Percentiles rank a stretch among this genome's conserved stretches.
phyloP scores from a whole-genome alignment of 2,797 vertebrate genomes.

The Galaxias olidus region DNA sequence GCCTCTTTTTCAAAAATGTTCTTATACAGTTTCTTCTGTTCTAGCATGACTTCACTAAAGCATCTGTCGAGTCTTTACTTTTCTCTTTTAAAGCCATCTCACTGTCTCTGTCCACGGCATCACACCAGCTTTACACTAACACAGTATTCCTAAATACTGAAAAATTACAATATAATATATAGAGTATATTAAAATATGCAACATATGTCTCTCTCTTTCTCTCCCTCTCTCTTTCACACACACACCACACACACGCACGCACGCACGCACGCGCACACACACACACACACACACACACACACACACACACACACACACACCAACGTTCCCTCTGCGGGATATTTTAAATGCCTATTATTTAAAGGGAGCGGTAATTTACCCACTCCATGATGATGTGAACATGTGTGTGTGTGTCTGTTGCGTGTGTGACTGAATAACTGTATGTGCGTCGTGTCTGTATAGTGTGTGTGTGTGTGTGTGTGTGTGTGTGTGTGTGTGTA shows the following conservation, averaged over 20 bases:
- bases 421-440: background rate
- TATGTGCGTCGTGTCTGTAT: slow-evolving; percentile 37
- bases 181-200: too few species aligned
- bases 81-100: too few species aligned
- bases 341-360: slow-evolving; percentile 41
- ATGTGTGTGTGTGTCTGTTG: background rate
- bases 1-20: too few species aligned
- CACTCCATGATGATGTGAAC: too few species aligned
- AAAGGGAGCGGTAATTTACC: background rate
- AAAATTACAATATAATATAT: too few species aligned
- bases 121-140: too few species aligned
- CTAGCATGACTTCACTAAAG: too few species aligned
- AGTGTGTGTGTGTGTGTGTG: slow-evolving; percentile 19
- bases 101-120: too few species aligned
- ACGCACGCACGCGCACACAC: slow-evolving; percentile 8
- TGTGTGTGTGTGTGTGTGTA: slow-evolving; percentile 58
- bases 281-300: slow-evolving; percentile 6
- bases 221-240: slow-evolving; percentile 2
- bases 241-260: background rate
- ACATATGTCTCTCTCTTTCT: background rate
- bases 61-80: too few species aligned
- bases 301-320: slow-evolving; percentile 2
- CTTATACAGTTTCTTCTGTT: too few species aligned
- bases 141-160: too few species aligned
- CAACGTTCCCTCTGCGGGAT: slow-evolving; percentile 37